These are phyloP conservation scores for Burhinus oedicnemus DNA, from an alignment of 2,113 vertebrate genomes.

Conservation along the genomic window DNA sequence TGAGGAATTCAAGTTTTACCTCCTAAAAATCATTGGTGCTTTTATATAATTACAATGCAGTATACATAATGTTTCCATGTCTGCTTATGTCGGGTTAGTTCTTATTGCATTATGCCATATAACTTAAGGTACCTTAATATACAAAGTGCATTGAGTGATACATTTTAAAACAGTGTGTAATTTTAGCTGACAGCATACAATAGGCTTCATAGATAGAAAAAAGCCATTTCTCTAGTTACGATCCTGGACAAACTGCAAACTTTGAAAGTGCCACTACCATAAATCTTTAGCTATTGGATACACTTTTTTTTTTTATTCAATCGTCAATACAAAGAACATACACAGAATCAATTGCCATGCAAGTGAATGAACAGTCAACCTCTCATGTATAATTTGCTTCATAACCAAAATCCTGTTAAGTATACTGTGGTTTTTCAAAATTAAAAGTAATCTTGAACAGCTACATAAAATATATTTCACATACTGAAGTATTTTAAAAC, in stretches of 20 bases:
- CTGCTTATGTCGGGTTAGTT: neutral
- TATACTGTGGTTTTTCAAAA: neutral
- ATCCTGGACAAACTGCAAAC: neutral
- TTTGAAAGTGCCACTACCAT: neutral
- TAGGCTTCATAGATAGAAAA: neutral
- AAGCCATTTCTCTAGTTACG: neutral
- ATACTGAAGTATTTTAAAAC: neutral
- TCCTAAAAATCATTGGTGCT: neutral
- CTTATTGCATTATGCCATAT: neutral
- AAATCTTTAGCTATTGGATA: neutral
- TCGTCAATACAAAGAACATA: neutral
- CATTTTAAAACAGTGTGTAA: neutral
- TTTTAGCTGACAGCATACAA: neutral
- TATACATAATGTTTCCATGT: neutral
- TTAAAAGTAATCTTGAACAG: neutral
- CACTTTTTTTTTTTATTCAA: neutral
- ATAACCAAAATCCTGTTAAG: neutral
- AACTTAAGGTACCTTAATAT: slow-evolving; percentile 9
- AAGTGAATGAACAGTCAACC: neutral
- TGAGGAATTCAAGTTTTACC: neutral
- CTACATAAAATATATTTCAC: neutral
- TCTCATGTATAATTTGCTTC: neutral
- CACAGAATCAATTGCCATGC: neutral
- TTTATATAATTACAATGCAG: neutral
- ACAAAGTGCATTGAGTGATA: neutral